phyloP scores from a whole-genome alignment of 1,140 invertebrate species.

The Drosophila watanabei region DNA sequence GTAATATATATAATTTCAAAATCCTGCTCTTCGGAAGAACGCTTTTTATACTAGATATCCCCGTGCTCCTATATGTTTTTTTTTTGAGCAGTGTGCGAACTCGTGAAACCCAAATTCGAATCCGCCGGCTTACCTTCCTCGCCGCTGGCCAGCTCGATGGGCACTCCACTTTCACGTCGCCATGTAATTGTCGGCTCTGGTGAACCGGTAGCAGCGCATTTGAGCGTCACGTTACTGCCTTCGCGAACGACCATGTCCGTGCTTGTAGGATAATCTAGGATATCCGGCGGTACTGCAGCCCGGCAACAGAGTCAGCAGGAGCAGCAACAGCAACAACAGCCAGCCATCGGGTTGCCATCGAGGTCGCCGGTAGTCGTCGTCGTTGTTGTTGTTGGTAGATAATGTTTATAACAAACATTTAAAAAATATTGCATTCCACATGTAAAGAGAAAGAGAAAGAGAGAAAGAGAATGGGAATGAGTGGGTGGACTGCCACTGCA shows the following conservation, averaged over 20 bases:
- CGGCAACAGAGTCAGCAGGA: conserved; percentile 36
- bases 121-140: conserved; percentile 74
- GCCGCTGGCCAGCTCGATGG: conserved; percentile 87
- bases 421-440: conserved; percentile 27
- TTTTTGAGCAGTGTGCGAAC: conserved; percentile 20
- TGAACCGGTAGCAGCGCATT: conserved; percentile 94
- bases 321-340: conserved; percentile 25
- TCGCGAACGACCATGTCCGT: conserved; percentile 95
- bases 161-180: conserved; percentile 92
- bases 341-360: conserved; percentile 48
- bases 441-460: conserved; percentile 45
- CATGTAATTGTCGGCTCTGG: conserved; percentile 94
- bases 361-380: conserved; percentile 66
- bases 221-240: conserved; percentile 93
- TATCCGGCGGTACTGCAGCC: conserved; percentile 94
- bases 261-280: conserved; percentile 94
- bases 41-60: background rate
- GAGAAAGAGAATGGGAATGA: conserved; percentile 12
- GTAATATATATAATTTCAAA: too few relatives aligned
- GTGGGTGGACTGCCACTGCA: conserved; percentile 23
- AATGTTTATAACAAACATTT: conserved; percentile 69
- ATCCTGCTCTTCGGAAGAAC: too few relatives aligned
- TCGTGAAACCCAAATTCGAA: conserved; percentile 26
- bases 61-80: background rate
- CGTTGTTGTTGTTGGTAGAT: conserved; percentile 55